Conservation (phyloP, 2,797 vertebrate genomes). For the Chrysocyon brachyurus region DNA sequence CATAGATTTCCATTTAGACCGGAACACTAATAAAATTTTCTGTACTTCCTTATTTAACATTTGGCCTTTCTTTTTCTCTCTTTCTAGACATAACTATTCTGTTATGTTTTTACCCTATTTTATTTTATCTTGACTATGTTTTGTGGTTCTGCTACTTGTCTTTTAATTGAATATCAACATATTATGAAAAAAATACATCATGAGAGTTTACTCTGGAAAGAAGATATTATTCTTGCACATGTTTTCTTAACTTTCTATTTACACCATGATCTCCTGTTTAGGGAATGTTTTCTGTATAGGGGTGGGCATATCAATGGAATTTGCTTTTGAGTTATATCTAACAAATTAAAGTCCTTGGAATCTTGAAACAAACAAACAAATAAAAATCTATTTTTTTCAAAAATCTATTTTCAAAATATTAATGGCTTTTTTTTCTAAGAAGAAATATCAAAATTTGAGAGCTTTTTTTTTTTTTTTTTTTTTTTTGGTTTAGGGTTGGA, state of each 20-base stretch:
- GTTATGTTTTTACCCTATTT: background rate
- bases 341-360: background rate
- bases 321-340: background rate
- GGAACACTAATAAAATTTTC: background rate
- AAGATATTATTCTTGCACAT: background rate
- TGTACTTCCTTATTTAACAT: background rate
- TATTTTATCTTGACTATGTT: background rate
- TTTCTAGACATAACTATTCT: background rate
- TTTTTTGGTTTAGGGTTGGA: background rate
- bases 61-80: background rate
- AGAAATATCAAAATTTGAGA: background rate
- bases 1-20: background rate
- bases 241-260: background rate
- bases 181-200: background rate
- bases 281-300: background rate
- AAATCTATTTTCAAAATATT: background rate
- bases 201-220: background rate
- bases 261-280: background rate
- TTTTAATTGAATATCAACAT: background rate
- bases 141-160: background rate
- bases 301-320: fast-evolving
- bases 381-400: background rate
- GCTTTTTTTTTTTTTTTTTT: too few relatives aligned
- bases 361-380: background rate
- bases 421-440: background rate